Percentiles rank a stretch among this genome's conserved stretches.
Evolutionary conservation across 1,140 invertebrate species (phyloP).

Genomic region (Pseudomyrmex pallidus): DNA sequence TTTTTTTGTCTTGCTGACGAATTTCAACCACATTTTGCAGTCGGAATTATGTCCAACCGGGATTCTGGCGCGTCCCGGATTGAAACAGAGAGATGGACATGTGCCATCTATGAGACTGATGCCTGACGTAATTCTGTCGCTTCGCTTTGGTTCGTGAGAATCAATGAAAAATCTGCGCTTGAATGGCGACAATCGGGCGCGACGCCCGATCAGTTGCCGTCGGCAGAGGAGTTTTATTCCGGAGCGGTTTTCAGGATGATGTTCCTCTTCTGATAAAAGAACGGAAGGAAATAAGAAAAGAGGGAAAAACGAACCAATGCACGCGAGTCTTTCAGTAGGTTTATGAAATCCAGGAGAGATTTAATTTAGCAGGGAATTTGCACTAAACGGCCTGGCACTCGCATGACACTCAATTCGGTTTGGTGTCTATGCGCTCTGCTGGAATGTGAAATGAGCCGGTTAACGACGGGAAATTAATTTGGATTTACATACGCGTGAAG

Average conservation of each 20-base stretch:
- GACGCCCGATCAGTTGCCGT: constrained; percentile 19
- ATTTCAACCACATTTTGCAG: not conserved
- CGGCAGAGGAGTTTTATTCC: constrained; percentile 39
- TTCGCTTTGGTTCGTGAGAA: not conserved
- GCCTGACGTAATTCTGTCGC: not conserved
- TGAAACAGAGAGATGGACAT: constrained; percentile 50
- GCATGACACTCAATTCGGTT: constrained; percentile 45
- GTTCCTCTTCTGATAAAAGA: not conserved
- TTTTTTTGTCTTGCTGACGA: not conserved
- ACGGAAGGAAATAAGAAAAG: constrained; percentile 26
- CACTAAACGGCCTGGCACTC: constrained; percentile 39
- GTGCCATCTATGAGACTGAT: constrained; percentile 41
- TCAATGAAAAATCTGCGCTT: constrained; percentile 53
- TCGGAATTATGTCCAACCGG: constrained; percentile 30
- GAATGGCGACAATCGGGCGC: constrained; percentile 48
- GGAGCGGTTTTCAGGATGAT: constrained; percentile 27
- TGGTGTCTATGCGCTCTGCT: constrained; percentile 44
- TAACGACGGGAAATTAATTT: constrained; percentile 78
- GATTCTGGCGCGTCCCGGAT: constrained; percentile 7
- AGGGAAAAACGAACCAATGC: not conserved
- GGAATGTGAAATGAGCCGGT: constrained; percentile 77
- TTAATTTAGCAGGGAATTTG: constrained; percentile 65
- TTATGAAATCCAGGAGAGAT: constrained; percentile 65
- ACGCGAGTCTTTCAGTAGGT: constrained; percentile 47
- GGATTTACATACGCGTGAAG: constrained; percentile 64